These are phyloP conservation scores for Montipora capitata DNA, from an alignment of 92 coral and sea anemone species.

Conservation along the genomic window DNA sequence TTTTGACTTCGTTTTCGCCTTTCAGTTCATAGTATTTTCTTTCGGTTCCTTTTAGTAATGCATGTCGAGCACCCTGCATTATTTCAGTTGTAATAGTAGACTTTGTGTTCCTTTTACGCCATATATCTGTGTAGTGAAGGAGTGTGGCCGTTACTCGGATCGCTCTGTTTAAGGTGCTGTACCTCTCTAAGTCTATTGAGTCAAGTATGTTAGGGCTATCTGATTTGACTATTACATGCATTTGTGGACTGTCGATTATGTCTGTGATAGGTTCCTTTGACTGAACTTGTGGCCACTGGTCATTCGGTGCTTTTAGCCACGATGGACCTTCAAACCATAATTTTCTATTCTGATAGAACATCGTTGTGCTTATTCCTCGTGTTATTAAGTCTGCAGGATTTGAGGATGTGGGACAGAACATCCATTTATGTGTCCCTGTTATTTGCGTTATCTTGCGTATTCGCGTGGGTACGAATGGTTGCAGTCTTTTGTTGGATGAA, in stretches of 20 bases:
- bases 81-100: too few species aligned
- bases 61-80: too few species aligned
- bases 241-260: background rate
- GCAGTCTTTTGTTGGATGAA: constrained; percentile 58
- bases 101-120: too few species aligned
- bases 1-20: too few species aligned
- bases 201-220: constrained; percentile 15
- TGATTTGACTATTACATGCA: background rate
- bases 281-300: constrained; percentile 15
- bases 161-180: constrained; percentile 61
- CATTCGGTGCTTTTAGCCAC: constrained; percentile 18
- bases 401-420: constrained; percentile 40
- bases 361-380: constrained; percentile 25
- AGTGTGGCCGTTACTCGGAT: constrained; percentile 51
- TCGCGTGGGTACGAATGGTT: constrained; percentile 60
- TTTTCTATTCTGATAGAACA: background rate
- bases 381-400: constrained; percentile 58
- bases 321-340: constrained; percentile 42
- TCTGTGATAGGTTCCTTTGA: background rate
- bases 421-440: constrained; percentile 41
- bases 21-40: too few species aligned
- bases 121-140: background rate
- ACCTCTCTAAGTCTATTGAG: constrained; percentile 36
- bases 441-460: constrained; percentile 30
- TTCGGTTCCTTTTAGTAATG: too few species aligned